Conservation (phyloP, 2,888 invertebrate genomes). For the Melitaea athalia region DNA sequence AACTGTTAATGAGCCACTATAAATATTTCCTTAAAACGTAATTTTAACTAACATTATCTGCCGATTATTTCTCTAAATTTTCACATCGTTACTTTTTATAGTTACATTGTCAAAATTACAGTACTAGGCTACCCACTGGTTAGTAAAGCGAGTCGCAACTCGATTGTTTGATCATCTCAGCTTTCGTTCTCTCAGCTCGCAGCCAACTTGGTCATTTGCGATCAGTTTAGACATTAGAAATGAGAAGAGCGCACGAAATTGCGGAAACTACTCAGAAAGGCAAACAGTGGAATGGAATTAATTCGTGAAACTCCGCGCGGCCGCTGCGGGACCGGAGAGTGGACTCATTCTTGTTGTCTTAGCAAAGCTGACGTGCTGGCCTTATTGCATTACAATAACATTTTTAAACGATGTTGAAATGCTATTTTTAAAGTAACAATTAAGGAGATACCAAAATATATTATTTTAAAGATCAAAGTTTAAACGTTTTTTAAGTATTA, state of each 20-base stretch:
- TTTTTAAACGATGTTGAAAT: no score
- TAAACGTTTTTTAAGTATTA: no score
- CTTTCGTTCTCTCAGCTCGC: background rate
- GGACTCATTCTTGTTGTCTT: background rate
- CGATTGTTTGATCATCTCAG: background rate
- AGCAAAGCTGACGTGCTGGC: background rate
- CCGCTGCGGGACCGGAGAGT: background rate
- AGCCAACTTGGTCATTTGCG: conserved; percentile 9
- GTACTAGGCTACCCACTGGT: background rate
- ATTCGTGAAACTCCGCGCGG: conserved; percentile 8
- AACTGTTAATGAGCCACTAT: conserved; percentile 12
- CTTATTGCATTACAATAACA: no score
- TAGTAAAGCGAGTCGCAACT: background rate
- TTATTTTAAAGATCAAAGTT: no score
- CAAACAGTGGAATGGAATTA: conserved; percentile 13
- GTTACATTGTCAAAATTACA: no score
- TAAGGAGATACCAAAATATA: no score
- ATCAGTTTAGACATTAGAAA: conserved; percentile 16
- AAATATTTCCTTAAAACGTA: background rate
- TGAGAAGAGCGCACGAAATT: conserved; percentile 7
- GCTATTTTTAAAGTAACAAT: no score
- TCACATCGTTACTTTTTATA: no score
- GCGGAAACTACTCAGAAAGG: conserved; percentile 15
- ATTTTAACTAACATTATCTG: no score
- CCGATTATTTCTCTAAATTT: no score